These are phyloP conservation scores for Bubo scandiacus DNA, from an alignment of 2,113 vertebrate genomes.

Conservation along the genomic window DNA sequence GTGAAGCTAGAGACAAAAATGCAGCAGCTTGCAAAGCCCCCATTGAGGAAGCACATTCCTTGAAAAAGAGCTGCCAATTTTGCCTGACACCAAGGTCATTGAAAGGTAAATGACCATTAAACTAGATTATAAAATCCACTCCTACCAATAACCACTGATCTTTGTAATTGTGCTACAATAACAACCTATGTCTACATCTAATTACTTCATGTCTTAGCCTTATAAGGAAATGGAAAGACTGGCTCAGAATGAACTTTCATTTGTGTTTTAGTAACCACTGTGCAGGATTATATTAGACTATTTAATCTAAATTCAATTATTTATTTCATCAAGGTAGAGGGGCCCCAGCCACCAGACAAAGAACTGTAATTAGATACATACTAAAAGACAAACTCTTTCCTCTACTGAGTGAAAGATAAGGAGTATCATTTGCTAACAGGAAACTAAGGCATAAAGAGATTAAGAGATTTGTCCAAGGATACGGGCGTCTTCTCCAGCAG, in stretches of 20 bases:
- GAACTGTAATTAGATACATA: background rate
- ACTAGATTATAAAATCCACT: constrained; percentile 55
- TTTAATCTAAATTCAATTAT: constrained; percentile 48
- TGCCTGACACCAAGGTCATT: constrained; percentile 55
- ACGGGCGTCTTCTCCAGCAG: background rate
- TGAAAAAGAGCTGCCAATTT: constrained; percentile 39
- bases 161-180: constrained; percentile 39
- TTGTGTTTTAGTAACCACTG: constrained; percentile 35
- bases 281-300: constrained; percentile 5
- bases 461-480: background rate
- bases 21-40: constrained; percentile 24
- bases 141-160: constrained; percentile 55
- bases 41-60: constrained; percentile 59
- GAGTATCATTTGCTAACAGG: background rate
- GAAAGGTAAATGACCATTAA: constrained; percentile 66
- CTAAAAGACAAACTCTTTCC: background rate
- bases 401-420: constrained; percentile 10
- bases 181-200: constrained; percentile 35
- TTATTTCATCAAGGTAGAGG: constrained; percentile 23
- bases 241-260: constrained; percentile 41
- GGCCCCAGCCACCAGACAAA: background rate
- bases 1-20: constrained; percentile 22
- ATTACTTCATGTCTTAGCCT: constrained; percentile 33
- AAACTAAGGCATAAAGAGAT: background rate
- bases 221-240: constrained; percentile 36